These are phyloP conservation scores for Drosophila nikananu DNA, from an alignment of 1,140 invertebrate species.

Conservation along the genomic window DNA sequence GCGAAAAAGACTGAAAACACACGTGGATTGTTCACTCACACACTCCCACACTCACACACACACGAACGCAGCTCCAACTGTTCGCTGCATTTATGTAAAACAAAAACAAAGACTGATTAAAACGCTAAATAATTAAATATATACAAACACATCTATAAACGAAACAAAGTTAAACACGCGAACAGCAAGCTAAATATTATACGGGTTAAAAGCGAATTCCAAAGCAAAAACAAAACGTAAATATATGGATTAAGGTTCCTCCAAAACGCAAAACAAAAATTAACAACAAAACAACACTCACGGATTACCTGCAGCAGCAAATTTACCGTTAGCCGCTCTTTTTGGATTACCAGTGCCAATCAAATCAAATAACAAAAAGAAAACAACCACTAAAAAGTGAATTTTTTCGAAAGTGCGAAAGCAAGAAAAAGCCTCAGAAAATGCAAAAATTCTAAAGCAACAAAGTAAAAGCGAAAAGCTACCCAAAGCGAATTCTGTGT, in stretches of 20 bases:
- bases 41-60: constrained; percentile 37
- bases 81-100: constrained; percentile 60
- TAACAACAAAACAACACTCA: constrained; percentile 40
- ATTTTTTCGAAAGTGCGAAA: constrained; percentile 58
- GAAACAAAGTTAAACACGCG: constrained; percentile 62
- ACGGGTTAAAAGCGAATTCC: constrained; percentile 71
- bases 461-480: constrained; percentile 44
- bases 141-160: constrained; percentile 49
- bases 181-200: constrained; percentile 57
- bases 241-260: constrained; percentile 85
- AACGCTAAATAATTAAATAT: constrained; percentile 72
- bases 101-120: constrained; percentile 74
- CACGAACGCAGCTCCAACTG: constrained; percentile 65
- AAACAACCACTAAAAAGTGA: constrained; percentile 42
- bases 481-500: constrained; percentile 60
- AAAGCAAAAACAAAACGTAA: constrained; percentile 48
- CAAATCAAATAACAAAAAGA: constrained; percentile 30
- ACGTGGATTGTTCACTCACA: constrained; percentile 51
- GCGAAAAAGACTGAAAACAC: constrained; percentile 57
- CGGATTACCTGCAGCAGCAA: constrained; percentile 71
- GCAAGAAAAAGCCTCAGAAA: constrained; percentile 37
- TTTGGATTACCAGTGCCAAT: constrained; percentile 85
- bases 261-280: constrained; percentile 36
- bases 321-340: constrained; percentile 67
- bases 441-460: constrained; percentile 60